Evolutionary conservation across 2,888 invertebrate species (phyloP), one percentile per base, ranked within the genome.

Genomic region (Onthophagus sagittarius): DNA sequence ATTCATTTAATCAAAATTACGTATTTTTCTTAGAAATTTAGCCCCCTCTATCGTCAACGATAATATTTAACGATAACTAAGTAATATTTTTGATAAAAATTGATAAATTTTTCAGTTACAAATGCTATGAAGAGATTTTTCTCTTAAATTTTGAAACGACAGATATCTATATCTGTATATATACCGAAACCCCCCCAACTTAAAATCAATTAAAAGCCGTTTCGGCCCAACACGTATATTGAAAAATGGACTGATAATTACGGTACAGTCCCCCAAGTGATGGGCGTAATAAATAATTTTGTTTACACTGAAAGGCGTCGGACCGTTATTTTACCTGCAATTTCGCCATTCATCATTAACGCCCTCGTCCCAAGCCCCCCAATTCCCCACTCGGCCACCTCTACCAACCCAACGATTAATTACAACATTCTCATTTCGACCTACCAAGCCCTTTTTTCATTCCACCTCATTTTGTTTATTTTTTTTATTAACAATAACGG

Each of bases 221-320:
- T 62, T 13, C 5, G 39, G 7, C 9, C n/a, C 63, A 23, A 23
- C 23, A 23, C 23, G 23, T 23, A 69, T 72, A 53, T 72, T 72
- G 72, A 71, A 71, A 70, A 69, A 76, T 76, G 73, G 72, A 67
- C 72, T 72, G 76, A 75, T 76, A 76, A 75, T 75, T 74, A 74
- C 73, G 72, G 74, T 71, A 74, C 64, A 72, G 71, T 72, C 69
- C 71, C 72, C 69, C 63, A 23, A 23, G 72, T 72, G 63, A 62
- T 33, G 69, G 63, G 62, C 69, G 69, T 74, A 73, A 73, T 73
- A 73, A 73, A 76, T 75, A 76, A 76, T 76, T 75, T 72, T 74
- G 72, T 75, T 75, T 75, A 71, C 76, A 74, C 73, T 70, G 74
- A 74, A 75, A 75, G 75, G 74, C 74, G 74, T 73, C 73, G 73